phyloP scores from a whole-genome alignment of 2,888 invertebrate genomes.

The Digitonthophagus gazella region DNA sequence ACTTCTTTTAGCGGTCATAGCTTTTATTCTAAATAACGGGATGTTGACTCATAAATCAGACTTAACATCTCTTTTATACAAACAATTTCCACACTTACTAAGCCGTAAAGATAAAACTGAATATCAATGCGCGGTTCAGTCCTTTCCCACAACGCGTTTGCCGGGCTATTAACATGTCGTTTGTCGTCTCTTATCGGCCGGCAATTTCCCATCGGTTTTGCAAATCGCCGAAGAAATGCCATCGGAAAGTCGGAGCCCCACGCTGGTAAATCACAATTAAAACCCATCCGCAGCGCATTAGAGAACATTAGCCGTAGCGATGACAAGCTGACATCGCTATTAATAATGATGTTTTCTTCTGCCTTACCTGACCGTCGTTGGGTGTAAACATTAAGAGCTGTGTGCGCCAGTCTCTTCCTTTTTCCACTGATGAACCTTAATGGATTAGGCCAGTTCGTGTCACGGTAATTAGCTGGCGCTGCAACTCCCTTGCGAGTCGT shows the following conservation, averaged over 20 bases:
- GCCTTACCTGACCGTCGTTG: not conserved
- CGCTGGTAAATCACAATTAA: not conserved
- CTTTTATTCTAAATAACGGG: not conserved
- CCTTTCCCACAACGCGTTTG: not conserved
- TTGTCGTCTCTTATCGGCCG: not conserved
- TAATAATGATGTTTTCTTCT: not conserved
- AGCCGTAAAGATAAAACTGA: not conserved
- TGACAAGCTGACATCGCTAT: not conserved
- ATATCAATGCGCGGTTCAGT: not conserved
- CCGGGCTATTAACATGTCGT: not conserved
- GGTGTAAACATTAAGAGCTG: not conserved
- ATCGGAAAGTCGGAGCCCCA: not conserved
- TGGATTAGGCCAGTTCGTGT: not conserved
- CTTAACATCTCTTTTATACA: not conserved
- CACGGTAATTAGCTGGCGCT: not conserved
- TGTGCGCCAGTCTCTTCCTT: not conserved
- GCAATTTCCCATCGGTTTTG: not conserved
- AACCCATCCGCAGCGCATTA: not conserved
- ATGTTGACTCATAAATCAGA: not conserved
- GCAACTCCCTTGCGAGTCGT: not conserved
- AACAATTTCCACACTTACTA: not conserved
- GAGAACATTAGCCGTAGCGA: not conserved
- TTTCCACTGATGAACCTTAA: not conserved
- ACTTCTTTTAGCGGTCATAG: too few relatives aligned
- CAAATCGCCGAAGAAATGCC: not conserved